These are phyloP conservation scores for Actias luna DNA, from an alignment of 2,888 invertebrate genomes.

Conservation along the genomic window DNA sequence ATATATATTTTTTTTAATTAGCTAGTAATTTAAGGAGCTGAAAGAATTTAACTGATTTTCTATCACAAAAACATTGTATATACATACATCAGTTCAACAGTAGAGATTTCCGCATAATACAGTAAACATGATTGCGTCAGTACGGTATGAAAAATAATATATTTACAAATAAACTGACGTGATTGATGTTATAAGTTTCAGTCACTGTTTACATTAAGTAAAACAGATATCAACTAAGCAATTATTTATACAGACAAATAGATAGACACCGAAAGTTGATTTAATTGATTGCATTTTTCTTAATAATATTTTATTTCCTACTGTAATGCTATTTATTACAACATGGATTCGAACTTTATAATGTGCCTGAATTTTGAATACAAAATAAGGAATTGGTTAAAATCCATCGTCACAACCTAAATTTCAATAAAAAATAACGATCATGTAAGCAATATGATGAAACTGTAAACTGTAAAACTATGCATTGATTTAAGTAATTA, in stretches of 20 bases:
- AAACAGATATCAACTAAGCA: neutral
- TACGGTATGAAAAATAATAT: neutral
- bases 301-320: neutral
- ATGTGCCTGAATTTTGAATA: neutral
- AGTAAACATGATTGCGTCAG: neutral
- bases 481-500: too few relatives aligned
- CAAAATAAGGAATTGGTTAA: neutral
- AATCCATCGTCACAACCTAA: neutral
- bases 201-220: neutral
- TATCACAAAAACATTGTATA: too few relatives aligned
- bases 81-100: too few relatives aligned
- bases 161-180: neutral
- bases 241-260: neutral
- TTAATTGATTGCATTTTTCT: neutral
- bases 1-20: too few relatives aligned
- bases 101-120: neutral
- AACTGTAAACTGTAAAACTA: too few relatives aligned
- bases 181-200: neutral
- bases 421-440: too few relatives aligned
- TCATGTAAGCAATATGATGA: too few relatives aligned
- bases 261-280: neutral
- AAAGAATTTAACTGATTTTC: too few relatives aligned
- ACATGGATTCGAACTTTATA: neutral
- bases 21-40: too few relatives aligned
- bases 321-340: too few relatives aligned